Base-by-base conservation (phyloP, 2,113 vertebrate species). In the Nibea albiflora region DNA sequence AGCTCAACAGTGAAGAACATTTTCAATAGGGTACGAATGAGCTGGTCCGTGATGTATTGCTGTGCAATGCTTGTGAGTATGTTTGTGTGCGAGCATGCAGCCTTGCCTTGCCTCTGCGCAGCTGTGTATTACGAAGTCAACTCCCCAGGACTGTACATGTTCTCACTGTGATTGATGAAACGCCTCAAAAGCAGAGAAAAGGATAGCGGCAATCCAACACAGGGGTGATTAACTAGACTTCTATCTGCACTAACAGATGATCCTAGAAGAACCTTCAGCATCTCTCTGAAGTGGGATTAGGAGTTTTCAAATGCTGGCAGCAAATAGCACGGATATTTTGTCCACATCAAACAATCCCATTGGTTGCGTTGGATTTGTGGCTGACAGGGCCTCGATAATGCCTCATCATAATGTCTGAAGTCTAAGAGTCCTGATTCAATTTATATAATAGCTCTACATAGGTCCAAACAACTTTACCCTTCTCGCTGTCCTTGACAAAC, bases 271-370 rank as follows among this genome's bases (percentile, higher is more conserved):
- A 89, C 84, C 77, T 86, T 78, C 64, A 69, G 69, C 64, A 53
- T 76, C 73, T 84, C 89, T 86, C 81, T 93, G 87, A 87, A 88
- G 90, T 82, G 31, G 87, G 89, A 89, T 91, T 87, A 86, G 78
- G 87, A 83, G 73, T 80, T 89, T 78, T 83, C 53, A 31, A 62
- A 79, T 26, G 79, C 74, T 81, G 82, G 80, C 68, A 90, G 72
- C 80, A 70, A 85, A 76, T 39, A 56, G 35, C 44, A 53, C 3
- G 24, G 85, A 80, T 80, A 77, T 77, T 84, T 70, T 71, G 77
- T 85, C 85, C 76, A 86, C 85, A 82, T 90, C 80, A 76, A 83
- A 84, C 53, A 80, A 52, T 76, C 72, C 73, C 42, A 39, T 74
- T 66, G 76, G 71, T 66, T 81, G 52, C 11, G 8, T 46, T 73